Evolutionary conservation across 1,140 invertebrate species (phyloP), one percentile per base, ranked within the genome.

Genomic region (Cydia fagiglandana): DNA sequence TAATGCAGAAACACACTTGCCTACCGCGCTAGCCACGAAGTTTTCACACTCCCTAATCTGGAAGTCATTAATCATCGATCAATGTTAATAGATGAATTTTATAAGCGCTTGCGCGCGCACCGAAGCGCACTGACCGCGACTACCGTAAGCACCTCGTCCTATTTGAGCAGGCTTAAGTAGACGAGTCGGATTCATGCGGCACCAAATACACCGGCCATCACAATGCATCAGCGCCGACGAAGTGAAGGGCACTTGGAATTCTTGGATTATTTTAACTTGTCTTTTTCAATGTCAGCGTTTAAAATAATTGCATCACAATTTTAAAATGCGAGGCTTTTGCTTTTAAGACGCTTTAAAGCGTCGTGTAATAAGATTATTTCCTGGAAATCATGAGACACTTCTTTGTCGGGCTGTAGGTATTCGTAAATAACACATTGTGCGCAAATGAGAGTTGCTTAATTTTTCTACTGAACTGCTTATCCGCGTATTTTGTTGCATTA

Each of bases 291-390:
- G 91, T 93, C 91, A 90, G 85, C 89, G 84, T 91, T 93, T 93
- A 93, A 93, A 93, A 93, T 93, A 93, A 93, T 93, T 93, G 90
- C 91, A 91, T 93, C 91, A 93, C 90, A 91, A 89, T 91, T 93
- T 92, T 90, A 85, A 91, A 91, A 90, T 86, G 89, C 87, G 87
- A 89, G 83, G 78, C 88, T 89, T 89, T 89, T 88, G 88, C 88
- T 88, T 92, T 89, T 89, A 91, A 89, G 82, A 89, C 87, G 79
- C 81, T 86, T 91, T 90, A 88, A 89, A 86, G 82, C 86, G 83
- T 83, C 85, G 79, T 88, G 78, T 82, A 84, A 88, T 86, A 86
- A 87, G 82, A 88, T 86, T 88, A 87, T 89, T 92, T 91, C 91
- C 89, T 90, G 88, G 86, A 92, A 90, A 83, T 86, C 81, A 81